Conservation (phyloP, 2,797 vertebrate genomes). For the Anas flavirostris region DNA sequence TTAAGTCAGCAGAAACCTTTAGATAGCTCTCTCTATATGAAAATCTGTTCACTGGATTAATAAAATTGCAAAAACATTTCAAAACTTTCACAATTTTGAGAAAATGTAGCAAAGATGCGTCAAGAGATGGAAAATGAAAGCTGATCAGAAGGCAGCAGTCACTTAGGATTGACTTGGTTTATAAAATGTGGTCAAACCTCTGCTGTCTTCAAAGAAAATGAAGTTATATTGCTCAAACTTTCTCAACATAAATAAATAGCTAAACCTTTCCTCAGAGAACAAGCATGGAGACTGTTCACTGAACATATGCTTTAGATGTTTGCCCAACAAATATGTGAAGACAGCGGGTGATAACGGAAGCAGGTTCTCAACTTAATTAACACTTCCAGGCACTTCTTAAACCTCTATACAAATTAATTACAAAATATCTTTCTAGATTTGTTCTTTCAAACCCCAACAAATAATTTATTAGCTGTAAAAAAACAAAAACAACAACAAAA, state of each 20-base stretch:
- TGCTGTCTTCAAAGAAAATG: background rate
- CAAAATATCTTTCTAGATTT: background rate
- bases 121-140: background rate
- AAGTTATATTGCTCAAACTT: background rate
- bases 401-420: background rate
- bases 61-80: background rate
- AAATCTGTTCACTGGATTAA: background rate
- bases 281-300: background rate
- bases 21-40: background rate
- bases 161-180: background rate
- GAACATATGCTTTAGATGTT: background rate
- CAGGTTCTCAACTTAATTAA: background rate
- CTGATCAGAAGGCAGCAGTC: conserved; percentile 3
- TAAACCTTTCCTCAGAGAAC: background rate
- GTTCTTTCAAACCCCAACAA: background rate
- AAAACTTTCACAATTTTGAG: background rate
- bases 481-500: background rate
- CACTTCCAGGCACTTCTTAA: background rate
- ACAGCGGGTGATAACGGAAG: background rate
- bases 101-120: background rate
- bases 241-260: background rate
- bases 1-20: background rate
- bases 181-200: background rate
- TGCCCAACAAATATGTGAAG: background rate
- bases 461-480: background rate